Evolutionary conservation across 2,888 invertebrate species (phyloP).

Genomic region (Lasioglossum leucozonium): DNA sequence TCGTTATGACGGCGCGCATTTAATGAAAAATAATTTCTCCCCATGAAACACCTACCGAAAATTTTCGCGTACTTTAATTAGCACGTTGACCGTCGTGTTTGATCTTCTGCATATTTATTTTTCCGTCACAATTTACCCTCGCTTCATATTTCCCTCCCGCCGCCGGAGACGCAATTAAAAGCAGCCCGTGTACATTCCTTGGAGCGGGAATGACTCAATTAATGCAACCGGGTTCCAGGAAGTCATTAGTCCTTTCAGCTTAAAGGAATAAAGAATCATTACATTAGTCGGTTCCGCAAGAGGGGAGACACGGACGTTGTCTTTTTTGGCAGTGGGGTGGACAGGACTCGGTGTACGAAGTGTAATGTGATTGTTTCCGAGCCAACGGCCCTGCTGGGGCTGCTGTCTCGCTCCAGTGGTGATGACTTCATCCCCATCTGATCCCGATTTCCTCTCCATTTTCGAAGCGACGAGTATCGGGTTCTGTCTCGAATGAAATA

Average conservation of each 20-base stretch:
- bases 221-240: slow-evolving; percentile 43
- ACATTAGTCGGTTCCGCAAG: slow-evolving; percentile 64
- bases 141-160: not conserved
- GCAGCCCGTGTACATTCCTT: not conserved
- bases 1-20: no score
- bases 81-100: not conserved
- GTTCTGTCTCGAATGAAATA: slow-evolving; percentile 37
- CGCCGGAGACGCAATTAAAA: slow-evolving; percentile 8
- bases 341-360: slow-evolving; percentile 73
- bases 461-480: slow-evolving; percentile 34
- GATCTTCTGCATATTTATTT: not conserved
- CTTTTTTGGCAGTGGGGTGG: slow-evolving; percentile 53
- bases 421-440: slow-evolving; percentile 81
- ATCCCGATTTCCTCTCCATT: slow-evolving; percentile 65
- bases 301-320: slow-evolving; percentile 43
- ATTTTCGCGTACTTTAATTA: not conserved
- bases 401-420: slow-evolving; percentile 61
- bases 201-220: slow-evolving; percentile 51
- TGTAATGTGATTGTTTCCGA: slow-evolving; percentile 85
- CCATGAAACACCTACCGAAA: not conserved
- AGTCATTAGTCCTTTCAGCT: slow-evolving; percentile 72
- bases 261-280: slow-evolving; percentile 79
- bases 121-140: not conserved
- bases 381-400: slow-evolving; percentile 74
- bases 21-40: not conserved